A percentile compares a stretch with the other conserved stretches of the same genome.
Evolutionary conservation across 2,113 vertebrate species (phyloP).

Genomic region (Otus sunia): DNA sequence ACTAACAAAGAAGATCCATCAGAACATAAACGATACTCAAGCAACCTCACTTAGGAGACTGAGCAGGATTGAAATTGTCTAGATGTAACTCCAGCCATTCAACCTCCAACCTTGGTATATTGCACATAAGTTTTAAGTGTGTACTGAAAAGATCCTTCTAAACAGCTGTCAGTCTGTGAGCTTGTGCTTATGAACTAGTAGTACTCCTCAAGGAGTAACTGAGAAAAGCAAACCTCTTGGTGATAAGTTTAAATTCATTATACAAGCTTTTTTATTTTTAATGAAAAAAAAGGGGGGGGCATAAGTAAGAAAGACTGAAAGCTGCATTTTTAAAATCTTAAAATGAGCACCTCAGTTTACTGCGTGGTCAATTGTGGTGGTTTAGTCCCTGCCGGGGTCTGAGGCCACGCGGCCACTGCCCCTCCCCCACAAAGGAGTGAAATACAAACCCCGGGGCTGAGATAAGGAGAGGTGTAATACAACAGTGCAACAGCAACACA

Average conservation of each 20-base stretch:
- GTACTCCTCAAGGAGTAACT: not conserved
- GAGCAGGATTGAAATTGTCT: not conserved
- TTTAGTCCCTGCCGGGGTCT: too few species aligned
- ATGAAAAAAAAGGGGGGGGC: not conserved
- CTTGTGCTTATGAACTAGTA: not conserved
- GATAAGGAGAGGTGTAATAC: too few species aligned
- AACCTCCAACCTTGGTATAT: not conserved
- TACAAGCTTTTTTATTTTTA: not conserved
- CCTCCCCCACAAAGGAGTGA: too few species aligned
- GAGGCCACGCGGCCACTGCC: too few species aligned
- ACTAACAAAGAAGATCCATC: not conserved
- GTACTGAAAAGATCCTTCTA: not conserved
- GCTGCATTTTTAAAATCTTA: not conserved
- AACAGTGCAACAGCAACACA: too few species aligned
- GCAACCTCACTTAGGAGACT: not conserved
- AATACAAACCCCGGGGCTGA: too few species aligned
- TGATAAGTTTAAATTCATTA: not conserved
- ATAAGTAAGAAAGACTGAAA: not conserved
- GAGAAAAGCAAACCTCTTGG: not conserved
- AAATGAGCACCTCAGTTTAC: not conserved
- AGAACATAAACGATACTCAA: not conserved
- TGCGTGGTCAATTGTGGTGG: too few species aligned
- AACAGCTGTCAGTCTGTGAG: not conserved
- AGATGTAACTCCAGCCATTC: not conserved
- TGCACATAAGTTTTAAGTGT: not conserved